Evolutionary conservation across 2,113 vertebrate genomes (phyloP), one percentile per base, ranked within the genome.

Genomic region (Zosterops hypoxanthus): DNA sequence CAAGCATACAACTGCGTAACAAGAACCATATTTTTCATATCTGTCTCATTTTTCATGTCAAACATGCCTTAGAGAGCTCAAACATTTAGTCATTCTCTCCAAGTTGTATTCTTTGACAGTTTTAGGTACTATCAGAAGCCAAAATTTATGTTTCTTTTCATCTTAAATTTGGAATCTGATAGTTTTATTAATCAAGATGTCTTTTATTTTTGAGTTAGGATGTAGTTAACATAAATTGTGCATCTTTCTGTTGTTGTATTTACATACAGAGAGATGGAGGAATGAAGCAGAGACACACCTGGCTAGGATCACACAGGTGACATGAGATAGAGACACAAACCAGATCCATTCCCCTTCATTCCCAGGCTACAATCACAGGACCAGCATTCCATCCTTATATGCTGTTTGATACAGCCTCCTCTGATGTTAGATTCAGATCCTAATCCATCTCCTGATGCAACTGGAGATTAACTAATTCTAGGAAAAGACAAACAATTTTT

Each of bases 401-500:
- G 24, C 29, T 64, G 8, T 46, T 61, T 91, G 28, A 61, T n/a
- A 26, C 25, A 84, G 25, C 8, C 22, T 75, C 8, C 28, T 92
- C 56, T 73, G 44, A 53, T 39, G 29, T 60, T 55, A 63, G 17
- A 50, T 71, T 75, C 25, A 65, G 34, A 65, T 61, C 23, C 44
- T 68, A 84, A 95, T 82, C 39, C 29, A 52, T 86, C 39, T 90
- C 22, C 31, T 47, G 12, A 47, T 81, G n/a, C 9, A 63, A 50
- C 2, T 79, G 60, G 14, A 93, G 77, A 93, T 85, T 77, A 92
- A 86, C 52, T 87, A 69, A 77, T 95, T 86, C 94, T 72, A 92
- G 41, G 64, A 82, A 79, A 91, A 88, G 50, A 53, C 4, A 68
- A 95, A 63, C 6, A 19, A 11, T 29, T 23, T 34, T 2, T 82